Base-by-base conservation (phyloP, 2,888 invertebrate genomes). In the Aspidiotus destructor region DNA sequence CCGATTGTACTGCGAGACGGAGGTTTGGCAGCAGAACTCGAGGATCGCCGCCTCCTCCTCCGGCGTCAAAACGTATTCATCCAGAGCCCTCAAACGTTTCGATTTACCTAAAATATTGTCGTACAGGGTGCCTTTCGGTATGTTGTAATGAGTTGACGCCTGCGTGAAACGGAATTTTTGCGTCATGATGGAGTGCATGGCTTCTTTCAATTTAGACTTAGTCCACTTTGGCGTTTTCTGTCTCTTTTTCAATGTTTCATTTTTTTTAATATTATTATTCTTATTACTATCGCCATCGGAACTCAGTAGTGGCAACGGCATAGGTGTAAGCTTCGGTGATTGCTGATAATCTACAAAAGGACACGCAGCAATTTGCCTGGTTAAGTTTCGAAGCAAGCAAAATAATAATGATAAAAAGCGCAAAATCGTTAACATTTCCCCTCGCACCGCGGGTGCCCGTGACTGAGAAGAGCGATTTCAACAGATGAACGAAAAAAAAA, bases 91-190 rank as follows among this genome's bases (percentile, higher is more conserved):
- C 87, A 87, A 87, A 64, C 88, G 81, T 77, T 86, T 87, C 9
- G 86, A 85, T 78, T 88, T 88, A 7, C 87, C 87, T 72, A 88
- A 78, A 73, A 87, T 87, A 75, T 87, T 88, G 78, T 88, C 87
- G 78, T 88, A 88, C 48, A 88, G 80, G 0, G 88, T 88, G 67
- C 87, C 87, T 77, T 87, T 88, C 0, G 87, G 88, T 75, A 88
- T 87, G 70, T 85, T 84, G 78, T 83, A 88, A 74, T 82, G 81
- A 16, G 84, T 80, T 13, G 87, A 84, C 0, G 88, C 87, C 77
- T 87, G 86, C 7, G 88, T 87, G 78, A 88, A 88, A 70, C 87
- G 83, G 86, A 88, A 85, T 76, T 82, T 82, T 77, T 88, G 88
- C 6, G 84, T 84, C 73, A 87, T 85, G 62, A 88, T 87, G 0